Percentiles rank a stretch among this genome's conserved stretches.
Evolutionary conservation across 2,113 vertebrate genomes (phyloP).

Genomic region (Lates calcarifer): DNA sequence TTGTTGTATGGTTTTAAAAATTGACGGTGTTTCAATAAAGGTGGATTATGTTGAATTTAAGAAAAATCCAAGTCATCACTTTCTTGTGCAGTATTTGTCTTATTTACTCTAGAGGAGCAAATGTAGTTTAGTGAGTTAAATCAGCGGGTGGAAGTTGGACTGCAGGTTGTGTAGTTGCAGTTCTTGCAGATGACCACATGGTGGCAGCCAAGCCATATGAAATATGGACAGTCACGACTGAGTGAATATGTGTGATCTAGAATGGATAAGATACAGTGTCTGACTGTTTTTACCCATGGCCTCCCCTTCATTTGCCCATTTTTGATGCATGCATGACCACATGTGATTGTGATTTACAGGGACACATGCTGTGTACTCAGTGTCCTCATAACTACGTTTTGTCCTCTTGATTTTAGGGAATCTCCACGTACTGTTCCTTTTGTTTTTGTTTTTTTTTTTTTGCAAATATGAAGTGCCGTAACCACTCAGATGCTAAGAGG

Average conservation of each 20-base stretch:
- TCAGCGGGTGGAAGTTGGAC: background rate
- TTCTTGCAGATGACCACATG: constrained; percentile 32
- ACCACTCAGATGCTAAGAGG: constrained; percentile 11
- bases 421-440: constrained; percentile 3
- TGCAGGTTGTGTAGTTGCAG: constrained; percentile 8
- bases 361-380: background rate
- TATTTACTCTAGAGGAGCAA: background rate
- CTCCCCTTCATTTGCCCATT: background rate
- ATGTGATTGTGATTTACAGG: background rate
- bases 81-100: background rate
- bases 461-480: background rate
- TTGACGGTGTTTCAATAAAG: constrained; percentile 65
- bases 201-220: constrained; percentile 42
- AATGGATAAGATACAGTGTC: background rate
- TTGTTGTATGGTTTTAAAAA: constrained; percentile 68
- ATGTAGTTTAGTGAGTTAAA: background rate
- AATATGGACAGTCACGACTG: background rate
- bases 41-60: constrained; percentile 43
- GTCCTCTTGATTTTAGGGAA: background rate
- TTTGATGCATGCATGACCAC: background rate
- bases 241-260: background rate
- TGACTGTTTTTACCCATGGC: background rate
- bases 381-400: too few relatives aligned
- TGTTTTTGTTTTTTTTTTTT: background rate
- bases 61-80: background rate